Base-by-base conservation (phyloP, 1,140 invertebrate species). In the Anoplolepis gracilipes region DNA sequence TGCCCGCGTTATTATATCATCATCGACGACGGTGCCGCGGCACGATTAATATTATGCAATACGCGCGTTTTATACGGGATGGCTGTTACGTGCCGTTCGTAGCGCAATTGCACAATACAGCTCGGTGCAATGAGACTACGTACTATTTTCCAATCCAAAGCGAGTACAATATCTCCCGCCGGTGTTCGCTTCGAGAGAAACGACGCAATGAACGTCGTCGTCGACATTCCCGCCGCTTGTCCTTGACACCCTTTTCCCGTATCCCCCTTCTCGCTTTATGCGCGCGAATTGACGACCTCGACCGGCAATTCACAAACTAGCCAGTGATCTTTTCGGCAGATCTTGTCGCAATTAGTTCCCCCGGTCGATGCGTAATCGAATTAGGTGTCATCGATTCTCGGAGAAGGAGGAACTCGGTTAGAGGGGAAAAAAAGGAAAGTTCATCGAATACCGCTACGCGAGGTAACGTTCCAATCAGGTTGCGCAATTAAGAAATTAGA, bases 161-260 rank as follows among this genome's bases (percentile, higher is more conserved):
- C 25, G 61, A 86, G 59, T 46, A 70, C 46, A 76, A 84, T 49
- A 49, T 49, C 46, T 86, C 65, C 30, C 73, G 86, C 69, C 33
- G 55, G 1, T 49, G 46, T 10, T 77, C 28, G 7, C 33, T 1
- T 22, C 42, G 10, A n/a, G 6, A 22, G 57, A 10, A 69, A 53
- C 30, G 76, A 69, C 30, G 62, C 22, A 19, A n/a, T n/a, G n/a
- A n/a, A 5, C 73, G 2, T 61, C 73, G 5, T 42, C 39, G 8
- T 39, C 72, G 36, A 61, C 49, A 53, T 85, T 85, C 73, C 61
- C 77, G 70, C 13, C 42, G 53, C 28, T 85, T 91, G 92, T 93
- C 93, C 93, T 94, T 94, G 93, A 94, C 93, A 94, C 84, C 90
- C 90, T 94, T 93, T 79, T 84, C 46, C 46, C 46, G 42, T 81